Base-by-base conservation (phyloP, 2,888 invertebrate species). In the Meandrusa payeni region DNA sequence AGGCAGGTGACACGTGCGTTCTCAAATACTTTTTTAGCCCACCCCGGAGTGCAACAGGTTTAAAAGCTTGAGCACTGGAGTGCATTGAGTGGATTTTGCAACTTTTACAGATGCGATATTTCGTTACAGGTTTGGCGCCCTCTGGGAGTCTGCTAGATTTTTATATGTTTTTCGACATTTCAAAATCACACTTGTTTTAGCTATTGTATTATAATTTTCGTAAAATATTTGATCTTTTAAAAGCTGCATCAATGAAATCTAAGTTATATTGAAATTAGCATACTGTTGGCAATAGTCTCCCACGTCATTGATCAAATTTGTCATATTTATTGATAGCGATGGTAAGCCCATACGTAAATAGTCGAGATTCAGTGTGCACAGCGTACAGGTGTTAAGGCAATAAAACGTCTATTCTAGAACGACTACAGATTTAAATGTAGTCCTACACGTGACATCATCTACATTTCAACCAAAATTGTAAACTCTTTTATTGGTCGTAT, bases 1-100 rank as follows among this genome's bases (percentile, higher is more conserved):
- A 61, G 68, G 75, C 81, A 80, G 76, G 74, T 77, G 80, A 69
- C 81, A 80, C 81, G 81, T 80, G 82, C 77, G 68, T 52, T 52
- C 53, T 32, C 50, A 51, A 50, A 50, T 50, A 34, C 31, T 77
- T 76, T 71, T 69, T 61, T 62, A 70, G 54, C 72, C 78, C 73
- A 75, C 79, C 74, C 61, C 53, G 51, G 49, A 54, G 50, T 52
- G 45, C 54, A 61, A 74, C 74, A 69, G 72, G 76, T 72, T 69
- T 57, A 52, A 53, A 51, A 56, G 68, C 69, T 64, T 60, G 65
- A 41, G 44, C 38, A 64, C 66, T 58, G 55, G 61, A 55, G 54
- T 52, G 51, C 51, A 56, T 49, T 60, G 52, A 48, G 49, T 55
- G 40, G 51, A 57, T 57, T 50, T 47, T 55, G 23, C 9, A 5